These are phyloP conservation scores for Camponotus pennsylvanicus DNA, from an alignment of 1,140 invertebrate genomes.

Conservation along the genomic window DNA sequence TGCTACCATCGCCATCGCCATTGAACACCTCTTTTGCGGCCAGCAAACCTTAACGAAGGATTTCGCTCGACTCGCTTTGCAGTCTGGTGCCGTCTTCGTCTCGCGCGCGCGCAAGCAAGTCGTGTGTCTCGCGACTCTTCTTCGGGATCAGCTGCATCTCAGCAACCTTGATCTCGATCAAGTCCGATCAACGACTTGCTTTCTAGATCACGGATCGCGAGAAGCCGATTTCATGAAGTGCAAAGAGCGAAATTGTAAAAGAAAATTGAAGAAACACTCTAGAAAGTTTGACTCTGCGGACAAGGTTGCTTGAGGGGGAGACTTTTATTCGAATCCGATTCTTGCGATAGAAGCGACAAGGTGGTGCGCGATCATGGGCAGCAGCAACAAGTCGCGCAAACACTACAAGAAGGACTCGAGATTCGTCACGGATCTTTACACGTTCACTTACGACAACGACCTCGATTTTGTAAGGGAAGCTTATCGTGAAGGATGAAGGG, in stretches of 20 bases:
- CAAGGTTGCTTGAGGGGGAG: background rate
- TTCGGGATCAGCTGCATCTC: background rate
- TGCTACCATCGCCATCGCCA: background rate
- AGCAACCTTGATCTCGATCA: background rate
- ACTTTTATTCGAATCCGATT: background rate
- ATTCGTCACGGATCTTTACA: slow-evolving; percentile 93
- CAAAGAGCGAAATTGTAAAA: background rate
- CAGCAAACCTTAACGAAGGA: slow-evolving; percentile 65
- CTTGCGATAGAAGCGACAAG: background rate
- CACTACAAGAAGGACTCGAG: slow-evolving; percentile 95
- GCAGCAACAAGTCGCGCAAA: slow-evolving; percentile 84
- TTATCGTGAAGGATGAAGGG: slow-evolving; percentile 31
- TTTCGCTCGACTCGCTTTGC: slow-evolving; percentile 68
- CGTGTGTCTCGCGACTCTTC: slow-evolving; percentile 38
- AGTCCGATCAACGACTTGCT: slow-evolving; percentile 21
- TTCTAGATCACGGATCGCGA: slow-evolving; percentile 30
- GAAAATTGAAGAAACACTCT: background rate
- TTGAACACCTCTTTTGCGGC: slow-evolving; percentile 48
- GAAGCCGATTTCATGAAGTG: slow-evolving; percentile 17
- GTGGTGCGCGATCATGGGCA: slow-evolving; percentile 78
- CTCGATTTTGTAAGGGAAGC: slow-evolving; percentile 82
- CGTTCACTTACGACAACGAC: slow-evolving; percentile 92
- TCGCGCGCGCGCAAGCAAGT: slow-evolving; percentile 19
- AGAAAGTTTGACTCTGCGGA: background rate
- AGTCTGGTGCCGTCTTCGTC: slow-evolving; percentile 72